Percentiles rank a stretch among this genome's conserved stretches.
phyloP scores from a whole-genome alignment of 2,797 vertebrate genomes.

The Sphenodon punctatus region DNA sequence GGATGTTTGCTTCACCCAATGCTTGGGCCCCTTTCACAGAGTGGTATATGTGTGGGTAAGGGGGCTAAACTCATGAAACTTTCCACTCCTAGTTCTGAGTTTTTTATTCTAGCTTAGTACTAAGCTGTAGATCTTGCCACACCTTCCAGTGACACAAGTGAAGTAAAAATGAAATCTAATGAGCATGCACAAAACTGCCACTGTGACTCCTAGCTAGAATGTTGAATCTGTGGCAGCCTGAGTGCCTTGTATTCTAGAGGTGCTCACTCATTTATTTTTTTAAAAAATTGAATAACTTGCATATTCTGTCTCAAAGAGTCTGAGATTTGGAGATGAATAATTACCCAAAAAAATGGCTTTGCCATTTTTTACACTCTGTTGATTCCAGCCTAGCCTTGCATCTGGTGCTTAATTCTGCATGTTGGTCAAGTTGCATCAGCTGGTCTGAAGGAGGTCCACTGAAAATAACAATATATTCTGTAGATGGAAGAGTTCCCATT shows the following conservation, averaged over 20 bases:
- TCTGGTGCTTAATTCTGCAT: accelerated
- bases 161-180: no score
- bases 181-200: background rate
- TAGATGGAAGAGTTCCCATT: background rate
- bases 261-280: background rate
- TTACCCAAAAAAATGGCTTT: background rate
- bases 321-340: background rate
- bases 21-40: no score
- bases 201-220: background rate
- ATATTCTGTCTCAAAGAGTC: background rate
- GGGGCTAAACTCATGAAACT: no score
- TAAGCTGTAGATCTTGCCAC: no score
- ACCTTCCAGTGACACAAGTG: no score
- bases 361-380: no score
- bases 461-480: background rate
- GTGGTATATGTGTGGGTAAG: no score
- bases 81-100: no score
- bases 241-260: background rate
- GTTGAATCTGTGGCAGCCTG: background rate
- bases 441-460: background rate
- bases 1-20: no score
- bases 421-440: background rate
- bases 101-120: no score
- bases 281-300: background rate
- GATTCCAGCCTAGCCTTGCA: no score